These are phyloP conservation scores for Triops longicaudatus DNA, from an alignment of 1,140 invertebrate species.

Conservation along the genomic window DNA sequence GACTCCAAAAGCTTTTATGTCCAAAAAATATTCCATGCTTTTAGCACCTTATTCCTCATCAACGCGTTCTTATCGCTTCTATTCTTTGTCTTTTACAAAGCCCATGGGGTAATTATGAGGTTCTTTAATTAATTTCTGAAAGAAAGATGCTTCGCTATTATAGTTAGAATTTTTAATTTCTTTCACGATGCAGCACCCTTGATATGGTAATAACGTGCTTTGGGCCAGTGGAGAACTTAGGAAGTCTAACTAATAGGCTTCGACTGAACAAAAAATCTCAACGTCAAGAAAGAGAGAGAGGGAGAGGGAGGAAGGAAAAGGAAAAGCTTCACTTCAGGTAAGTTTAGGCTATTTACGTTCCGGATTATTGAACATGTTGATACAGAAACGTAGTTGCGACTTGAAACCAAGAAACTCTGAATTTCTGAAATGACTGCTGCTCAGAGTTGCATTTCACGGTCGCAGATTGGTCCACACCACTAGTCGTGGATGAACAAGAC, in stretches of 20 bases:
- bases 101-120: not conserved
- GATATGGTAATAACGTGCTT: conserved; percentile 12
- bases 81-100: not conserved
- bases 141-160: not conserved
- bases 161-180: not conserved
- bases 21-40: not conserved
- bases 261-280: not conserved
- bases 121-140: not conserved
- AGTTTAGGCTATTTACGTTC: not conserved
- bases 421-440: too few species aligned
- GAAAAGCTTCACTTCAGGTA: not conserved
- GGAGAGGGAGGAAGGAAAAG: too few species aligned
- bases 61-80: not conserved
- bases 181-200: conserved; percentile 11
- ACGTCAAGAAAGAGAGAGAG: not conserved
- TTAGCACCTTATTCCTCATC: not conserved
- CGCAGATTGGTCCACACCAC: conserved; percentile 52
- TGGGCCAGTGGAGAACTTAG: not conserved
- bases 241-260: not conserved
- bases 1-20: not conserved
- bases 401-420: too few species aligned
- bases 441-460: conserved; percentile 9
- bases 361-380: too few species aligned
- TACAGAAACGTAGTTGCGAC: too few species aligned
- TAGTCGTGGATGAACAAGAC: conserved; percentile 53